These are phyloP conservation scores for Plotosus lineatus DNA, from an alignment of 2,113 vertebrate genomes.

Conservation along the genomic window DNA sequence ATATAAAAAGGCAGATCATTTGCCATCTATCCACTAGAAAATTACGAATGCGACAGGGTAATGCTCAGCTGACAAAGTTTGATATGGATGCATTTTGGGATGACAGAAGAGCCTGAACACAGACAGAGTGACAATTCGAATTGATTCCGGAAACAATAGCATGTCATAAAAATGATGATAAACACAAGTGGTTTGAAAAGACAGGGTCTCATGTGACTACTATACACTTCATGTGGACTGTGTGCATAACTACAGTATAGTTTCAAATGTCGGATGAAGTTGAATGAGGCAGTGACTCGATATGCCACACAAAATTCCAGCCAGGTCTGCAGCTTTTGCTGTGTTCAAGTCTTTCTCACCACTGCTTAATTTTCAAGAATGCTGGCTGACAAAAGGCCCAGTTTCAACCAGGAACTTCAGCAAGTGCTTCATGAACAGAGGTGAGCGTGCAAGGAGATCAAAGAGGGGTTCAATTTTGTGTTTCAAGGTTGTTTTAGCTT, in stretches of 20 bases:
- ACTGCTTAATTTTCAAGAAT: background rate
- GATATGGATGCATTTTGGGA: background rate
- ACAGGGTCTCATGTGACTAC: too few relatives aligned
- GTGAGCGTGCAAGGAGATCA: background rate
- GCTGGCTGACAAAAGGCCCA: background rate
- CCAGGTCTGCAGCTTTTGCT: background rate
- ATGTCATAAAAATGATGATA: background rate
- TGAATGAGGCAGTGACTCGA: background rate
- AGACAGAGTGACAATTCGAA: background rate
- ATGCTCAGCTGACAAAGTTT: background rate
- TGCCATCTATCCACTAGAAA: background rate
- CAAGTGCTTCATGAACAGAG: constrained; percentile 2
- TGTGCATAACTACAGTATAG: background rate
- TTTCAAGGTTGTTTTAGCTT: constrained; percentile 4
- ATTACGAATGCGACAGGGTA: background rate
- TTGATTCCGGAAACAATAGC: background rate
- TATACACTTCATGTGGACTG: too few relatives aligned
- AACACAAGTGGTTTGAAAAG: too few relatives aligned
- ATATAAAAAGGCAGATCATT: background rate
- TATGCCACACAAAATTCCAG: background rate
- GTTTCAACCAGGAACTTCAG: background rate
- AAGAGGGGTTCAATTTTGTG: constrained; percentile 11
- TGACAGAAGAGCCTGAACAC: background rate
- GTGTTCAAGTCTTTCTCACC: background rate
- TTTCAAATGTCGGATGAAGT: background rate